Conservation (phyloP, 2,797 vertebrate species). For the Pangasius larnaudii region DNA sequence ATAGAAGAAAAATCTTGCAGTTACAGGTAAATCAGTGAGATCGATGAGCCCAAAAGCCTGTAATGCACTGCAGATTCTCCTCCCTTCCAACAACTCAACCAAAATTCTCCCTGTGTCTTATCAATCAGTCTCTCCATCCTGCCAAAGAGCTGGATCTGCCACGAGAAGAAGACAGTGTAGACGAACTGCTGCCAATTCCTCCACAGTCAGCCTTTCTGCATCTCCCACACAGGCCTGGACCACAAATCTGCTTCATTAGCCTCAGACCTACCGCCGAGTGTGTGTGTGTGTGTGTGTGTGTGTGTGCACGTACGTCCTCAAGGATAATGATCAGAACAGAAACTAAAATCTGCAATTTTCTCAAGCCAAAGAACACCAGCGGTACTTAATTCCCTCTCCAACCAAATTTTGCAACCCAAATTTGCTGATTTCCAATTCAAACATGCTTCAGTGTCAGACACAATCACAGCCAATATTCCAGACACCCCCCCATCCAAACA, state of each 20-base stretch:
- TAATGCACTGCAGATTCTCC: conserved; percentile 65
- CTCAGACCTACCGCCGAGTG: conserved; percentile 4
- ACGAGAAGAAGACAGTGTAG: conserved; percentile 36
- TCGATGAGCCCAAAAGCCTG: conserved; percentile 60
- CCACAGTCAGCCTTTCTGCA: conserved; percentile 64
- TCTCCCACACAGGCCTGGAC: conserved; percentile 53
- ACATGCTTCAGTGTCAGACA: conserved; percentile 36
- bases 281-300: not conserved
- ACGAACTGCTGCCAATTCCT: conserved; percentile 64
- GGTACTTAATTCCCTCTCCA: conserved; percentile 24
- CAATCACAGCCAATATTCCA: conserved; percentile 38
- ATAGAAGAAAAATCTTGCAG: conserved; percentile 33
- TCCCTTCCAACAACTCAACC: conserved; percentile 17
- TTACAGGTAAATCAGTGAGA: conserved; percentile 46
- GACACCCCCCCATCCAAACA: not conserved
- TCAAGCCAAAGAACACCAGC: conserved; percentile 9
- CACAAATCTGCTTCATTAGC: conserved; percentile 25
- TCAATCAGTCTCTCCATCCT: conserved; percentile 60
- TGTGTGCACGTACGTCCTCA: conserved; percentile 36
- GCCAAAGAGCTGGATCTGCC: conserved; percentile 64
- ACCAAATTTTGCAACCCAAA: conserved; percentile 37
- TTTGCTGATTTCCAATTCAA: conserved; percentile 47
- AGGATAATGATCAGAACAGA: conserved; percentile 60
- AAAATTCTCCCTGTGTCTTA: conserved; percentile 60
- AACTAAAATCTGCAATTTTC: conserved; percentile 36